Base-by-base conservation (phyloP, 2,888 invertebrate genomes). In the Torymus tubicola region DNA sequence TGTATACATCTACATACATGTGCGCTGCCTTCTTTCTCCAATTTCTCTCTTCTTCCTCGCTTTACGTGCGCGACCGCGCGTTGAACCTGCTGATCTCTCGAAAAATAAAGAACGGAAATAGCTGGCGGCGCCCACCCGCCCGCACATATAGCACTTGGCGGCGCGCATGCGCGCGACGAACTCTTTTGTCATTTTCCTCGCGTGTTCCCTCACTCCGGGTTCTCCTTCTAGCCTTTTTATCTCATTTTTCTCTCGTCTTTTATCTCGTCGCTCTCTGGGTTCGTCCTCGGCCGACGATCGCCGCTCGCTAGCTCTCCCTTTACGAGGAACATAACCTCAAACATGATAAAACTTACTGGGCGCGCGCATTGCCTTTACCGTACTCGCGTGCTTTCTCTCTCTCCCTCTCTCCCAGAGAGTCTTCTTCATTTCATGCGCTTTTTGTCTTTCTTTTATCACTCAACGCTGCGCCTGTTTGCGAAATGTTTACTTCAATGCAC, bases 181-280 rank as follows among this genome's bases (percentile, higher is more conserved):
- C 55, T 42, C 60, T 72, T 78, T 70, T 71, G 77, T 78, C 77
- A 52, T 78, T n/a, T 57, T 13, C 64, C 52, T 70, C 52, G n/a
- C n/a, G n/a, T n/a, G n/a, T 18, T 72, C 76, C 69, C 80, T 72
- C 21, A 21, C 21, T 21, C 21, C 21, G 21, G 21, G 2, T 24
- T 64, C 50, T 12, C 1, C 31, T 65, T 60, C 10, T 14, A 42
- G 55, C 68, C 24, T 63, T 71, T 53, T 81, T 81, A 57, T 79
- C 73, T 76, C 64, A 14, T 61, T 57, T 74, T 74, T 71, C 71
- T 67, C 67, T 60, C 24, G 71, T 61, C 65, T 57, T 53, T 67
- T 75, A 21, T 70, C 57, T 53, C n/a, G 58, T 63, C 69, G 60
- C 42, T 5, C 42, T 5, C 42, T 42, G 55, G 24, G 21, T 70